phyloP scores from a whole-genome alignment of 2,888 invertebrate genomes.

The Ommatoiulus sabulosus region DNA sequence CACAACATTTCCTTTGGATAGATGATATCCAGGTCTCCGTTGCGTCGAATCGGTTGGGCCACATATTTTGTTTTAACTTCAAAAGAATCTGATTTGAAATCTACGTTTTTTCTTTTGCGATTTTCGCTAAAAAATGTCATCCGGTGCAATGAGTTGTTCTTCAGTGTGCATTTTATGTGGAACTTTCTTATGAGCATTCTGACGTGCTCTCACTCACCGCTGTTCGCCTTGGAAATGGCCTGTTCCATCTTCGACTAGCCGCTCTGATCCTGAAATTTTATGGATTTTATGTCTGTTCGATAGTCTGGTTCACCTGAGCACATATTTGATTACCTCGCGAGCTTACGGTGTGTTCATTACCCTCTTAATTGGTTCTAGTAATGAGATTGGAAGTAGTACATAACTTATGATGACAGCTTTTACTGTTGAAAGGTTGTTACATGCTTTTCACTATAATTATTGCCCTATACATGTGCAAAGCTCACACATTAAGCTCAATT shows the following conservation, averaged over 20 bases:
- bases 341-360: conserved; percentile 29
- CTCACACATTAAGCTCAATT: background rate
- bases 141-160: background rate
- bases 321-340: conserved; percentile 7
- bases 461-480: background rate
- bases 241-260: background rate
- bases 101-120: background rate
- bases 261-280: background rate
- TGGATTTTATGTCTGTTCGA: background rate
- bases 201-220: background rate
- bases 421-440: background rate
- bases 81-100: background rate
- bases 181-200: background rate
- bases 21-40: background rate
- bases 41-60: background rate
- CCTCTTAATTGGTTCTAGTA: conserved; percentile 39
- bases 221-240: background rate
- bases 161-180: background rate
- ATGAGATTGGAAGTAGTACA: conserved; percentile 31
- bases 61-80: background rate
- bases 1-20: too few species aligned
- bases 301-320: background rate
- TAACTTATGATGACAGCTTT: conserved; percentile 18
- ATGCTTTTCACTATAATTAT: background rate
- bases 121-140: background rate